Conservation (phyloP, 2,888 invertebrate genomes). For the Luffia ferchaultella region DNA sequence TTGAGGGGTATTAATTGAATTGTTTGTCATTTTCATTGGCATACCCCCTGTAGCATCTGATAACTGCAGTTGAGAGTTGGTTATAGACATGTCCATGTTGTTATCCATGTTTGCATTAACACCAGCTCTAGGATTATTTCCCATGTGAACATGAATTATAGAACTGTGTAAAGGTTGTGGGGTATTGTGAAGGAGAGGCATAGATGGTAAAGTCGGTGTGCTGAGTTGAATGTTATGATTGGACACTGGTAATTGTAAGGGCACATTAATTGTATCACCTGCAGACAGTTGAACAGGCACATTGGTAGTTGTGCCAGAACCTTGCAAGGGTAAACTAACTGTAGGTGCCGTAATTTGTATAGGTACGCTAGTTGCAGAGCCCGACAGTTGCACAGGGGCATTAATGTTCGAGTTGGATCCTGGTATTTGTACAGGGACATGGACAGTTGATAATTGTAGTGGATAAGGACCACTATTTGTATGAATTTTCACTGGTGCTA, state of each 20-base stretch:
- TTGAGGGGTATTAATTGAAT: constrained; percentile 37
- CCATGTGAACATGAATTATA: constrained; percentile 57
- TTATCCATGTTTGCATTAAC: constrained; percentile 33
- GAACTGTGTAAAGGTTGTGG: constrained; percentile 45
- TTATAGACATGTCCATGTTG: constrained; percentile 36
- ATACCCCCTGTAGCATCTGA: constrained; percentile 32
- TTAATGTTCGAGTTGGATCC: constrained; percentile 53
- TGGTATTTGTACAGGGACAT: constrained; percentile 57
- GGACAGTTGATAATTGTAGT: constrained; percentile 51
- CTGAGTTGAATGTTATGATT: constrained; percentile 46
- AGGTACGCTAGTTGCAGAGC: constrained; percentile 39
- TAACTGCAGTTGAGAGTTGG: constrained; percentile 40
- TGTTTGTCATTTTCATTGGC: constrained; percentile 40
- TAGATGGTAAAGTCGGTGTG: constrained; percentile 38
- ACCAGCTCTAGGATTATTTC: constrained; percentile 33
- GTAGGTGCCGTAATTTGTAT: constrained; percentile 38
- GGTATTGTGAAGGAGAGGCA: constrained; percentile 47
- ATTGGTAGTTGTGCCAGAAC: constrained; percentile 38
- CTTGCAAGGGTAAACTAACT: constrained; percentile 52
- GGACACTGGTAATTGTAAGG: constrained; percentile 41
- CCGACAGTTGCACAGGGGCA: constrained; percentile 54
- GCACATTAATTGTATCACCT: constrained; percentile 54
- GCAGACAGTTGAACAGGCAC: constrained; percentile 52
- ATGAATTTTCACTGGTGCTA: constrained; percentile 55
- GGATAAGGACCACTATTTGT: constrained; percentile 45